Conservation (phyloP, 2,113 vertebrate genomes). For the Amazona guildingii region DNA sequence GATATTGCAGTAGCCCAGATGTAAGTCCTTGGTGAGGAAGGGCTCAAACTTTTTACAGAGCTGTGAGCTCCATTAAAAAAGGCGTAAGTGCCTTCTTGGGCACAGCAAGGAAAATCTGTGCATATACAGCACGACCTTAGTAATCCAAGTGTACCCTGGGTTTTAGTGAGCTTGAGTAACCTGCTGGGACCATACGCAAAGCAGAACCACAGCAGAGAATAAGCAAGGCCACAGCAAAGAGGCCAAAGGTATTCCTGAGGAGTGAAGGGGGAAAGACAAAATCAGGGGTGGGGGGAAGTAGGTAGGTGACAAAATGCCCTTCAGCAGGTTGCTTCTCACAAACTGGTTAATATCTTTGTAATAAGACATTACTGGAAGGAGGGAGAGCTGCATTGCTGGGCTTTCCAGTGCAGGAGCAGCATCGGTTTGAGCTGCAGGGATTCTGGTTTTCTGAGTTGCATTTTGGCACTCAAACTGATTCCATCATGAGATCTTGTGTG, state of each 20-base stretch:
- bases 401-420: background rate
- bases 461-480: background rate
- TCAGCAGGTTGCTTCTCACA: fast-evolving
- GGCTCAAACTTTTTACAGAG: background rate
- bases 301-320: background rate
- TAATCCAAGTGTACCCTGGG: background rate
- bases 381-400: background rate
- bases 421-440: background rate
- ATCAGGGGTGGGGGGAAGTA: background rate
- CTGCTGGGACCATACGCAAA: fast-evolving
- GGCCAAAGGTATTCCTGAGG: no score
- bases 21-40: background rate
- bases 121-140: background rate
- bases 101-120: background rate
- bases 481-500: background rate
- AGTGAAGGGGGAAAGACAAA: background rate
- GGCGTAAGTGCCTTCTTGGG: background rate
- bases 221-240: background rate
- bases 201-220: background rate
- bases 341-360: background rate
- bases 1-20: background rate
- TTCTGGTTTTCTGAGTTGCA: background rate
- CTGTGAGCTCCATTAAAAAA: background rate
- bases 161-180: background rate
- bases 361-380: background rate